phyloP scores from a whole-genome alignment of 2,888 invertebrate genomes.

The Tetranychus truncatus region DNA sequence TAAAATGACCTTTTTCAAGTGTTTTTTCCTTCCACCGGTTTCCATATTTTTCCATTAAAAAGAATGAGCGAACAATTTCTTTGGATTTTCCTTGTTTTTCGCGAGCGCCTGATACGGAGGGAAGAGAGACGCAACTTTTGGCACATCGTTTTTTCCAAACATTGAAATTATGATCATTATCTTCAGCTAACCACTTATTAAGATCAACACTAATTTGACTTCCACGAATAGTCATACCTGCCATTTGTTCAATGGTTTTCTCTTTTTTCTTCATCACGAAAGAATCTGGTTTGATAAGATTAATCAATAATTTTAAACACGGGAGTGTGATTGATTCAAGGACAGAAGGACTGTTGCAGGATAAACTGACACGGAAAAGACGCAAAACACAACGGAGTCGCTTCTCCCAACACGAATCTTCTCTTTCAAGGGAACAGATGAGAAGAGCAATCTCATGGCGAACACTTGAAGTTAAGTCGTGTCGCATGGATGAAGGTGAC shows the following conservation, averaged over 20 bases:
- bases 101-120: constrained; percentile 23
- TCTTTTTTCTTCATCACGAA: constrained; percentile 28
- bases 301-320: constrained; percentile 72
- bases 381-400: constrained; percentile 60
- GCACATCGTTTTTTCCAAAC: constrained; percentile 52
- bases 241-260: constrained; percentile 26
- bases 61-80: constrained; percentile 37
- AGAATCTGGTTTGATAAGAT: constrained; percentile 42
- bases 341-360: constrained; percentile 50
- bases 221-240: constrained; percentile 26
- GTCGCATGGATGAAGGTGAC: constrained; percentile 29
- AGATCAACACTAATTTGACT: constrained; percentile 51
- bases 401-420: constrained; percentile 87
- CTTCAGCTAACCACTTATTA: constrained; percentile 52
- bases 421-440: constrained; percentile 68
- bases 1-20: constrained; percentile 22
- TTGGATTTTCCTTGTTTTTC: constrained; percentile 28
- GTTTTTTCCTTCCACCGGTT: constrained; percentile 44
- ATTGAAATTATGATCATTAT: constrained; percentile 48
- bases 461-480: constrained; percentile 40
- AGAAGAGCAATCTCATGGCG: constrained; percentile 73
- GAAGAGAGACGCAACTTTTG: constrained; percentile 15
- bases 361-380: constrained; percentile 54
- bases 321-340: constrained; percentile 79
- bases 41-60: constrained; percentile 53